phyloP scores from a whole-genome alignment of 1,140 invertebrate genomes.

The Drosophila busckii region DNA sequence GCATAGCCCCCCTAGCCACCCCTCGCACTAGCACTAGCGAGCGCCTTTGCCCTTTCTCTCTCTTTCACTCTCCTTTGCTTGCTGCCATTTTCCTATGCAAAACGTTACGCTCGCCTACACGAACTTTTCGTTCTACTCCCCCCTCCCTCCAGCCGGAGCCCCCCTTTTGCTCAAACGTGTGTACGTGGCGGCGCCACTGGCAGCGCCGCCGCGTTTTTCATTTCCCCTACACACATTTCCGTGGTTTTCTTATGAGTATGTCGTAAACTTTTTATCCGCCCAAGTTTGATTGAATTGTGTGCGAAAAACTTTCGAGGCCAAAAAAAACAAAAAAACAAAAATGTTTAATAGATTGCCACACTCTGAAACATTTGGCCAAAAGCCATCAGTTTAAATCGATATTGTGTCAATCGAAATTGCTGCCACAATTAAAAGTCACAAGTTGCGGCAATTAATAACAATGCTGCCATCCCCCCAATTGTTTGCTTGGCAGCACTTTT shows the following conservation, averaged over 20 bases:
- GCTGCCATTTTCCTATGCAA: constrained; percentile 67
- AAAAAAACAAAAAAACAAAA: not conserved
- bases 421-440: constrained; percentile 5
- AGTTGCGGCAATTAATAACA: constrained; percentile 10
- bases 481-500: no score
- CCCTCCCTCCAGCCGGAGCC: no score
- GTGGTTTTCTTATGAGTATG: constrained; percentile 31
- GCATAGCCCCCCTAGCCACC: not conserved
- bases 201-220: constrained; percentile 57
- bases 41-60: not conserved
- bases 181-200: constrained; percentile 35
- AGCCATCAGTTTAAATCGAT: not conserved
- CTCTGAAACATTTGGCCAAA: not conserved
- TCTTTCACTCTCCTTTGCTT: constrained; percentile 36
- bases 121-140: constrained; percentile 10
- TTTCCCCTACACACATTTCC: constrained; percentile 23
- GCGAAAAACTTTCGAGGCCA: constrained; percentile 8
- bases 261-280: constrained; percentile 51
- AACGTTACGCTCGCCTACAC: constrained; percentile 35
- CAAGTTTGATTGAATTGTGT: constrained; percentile 68
- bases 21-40: not conserved
- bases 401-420: not conserved
- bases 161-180: not conserved
- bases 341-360: constrained; percentile 4
- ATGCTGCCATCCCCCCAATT: not conserved